These are phyloP conservation scores for Tetragnatha montana DNA, from an alignment of 2,888 invertebrate genomes.

Conservation along the genomic window DNA sequence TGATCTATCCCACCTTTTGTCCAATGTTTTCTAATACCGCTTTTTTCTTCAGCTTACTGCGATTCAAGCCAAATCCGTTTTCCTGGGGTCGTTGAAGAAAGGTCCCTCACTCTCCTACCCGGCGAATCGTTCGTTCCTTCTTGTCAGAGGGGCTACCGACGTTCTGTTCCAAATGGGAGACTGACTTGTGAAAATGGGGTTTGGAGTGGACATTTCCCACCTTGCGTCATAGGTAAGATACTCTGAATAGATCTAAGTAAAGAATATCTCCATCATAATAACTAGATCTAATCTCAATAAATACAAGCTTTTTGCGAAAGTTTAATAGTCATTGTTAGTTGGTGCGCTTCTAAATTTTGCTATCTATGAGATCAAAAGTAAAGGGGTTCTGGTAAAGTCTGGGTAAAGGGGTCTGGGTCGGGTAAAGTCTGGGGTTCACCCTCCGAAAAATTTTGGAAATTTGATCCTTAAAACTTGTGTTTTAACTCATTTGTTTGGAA, in stretches of 20 bases:
- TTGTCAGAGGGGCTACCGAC: not conserved
- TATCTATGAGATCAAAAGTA: too few species aligned
- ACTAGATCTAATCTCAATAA: not conserved
- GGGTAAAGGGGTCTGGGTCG: too few species aligned
- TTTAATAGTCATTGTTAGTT: too few species aligned
- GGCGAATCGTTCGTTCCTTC: constrained; percentile 1
- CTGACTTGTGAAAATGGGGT: not conserved
- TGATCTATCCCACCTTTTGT: too few species aligned
- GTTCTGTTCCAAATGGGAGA: not conserved
- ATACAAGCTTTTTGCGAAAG: not conserved
- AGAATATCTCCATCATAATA: not conserved
- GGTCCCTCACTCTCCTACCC: not conserved
- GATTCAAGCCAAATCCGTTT: not conserved
- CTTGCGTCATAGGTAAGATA: constrained; percentile 5
- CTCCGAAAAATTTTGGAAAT: too few species aligned
- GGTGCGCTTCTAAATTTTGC: too few species aligned
- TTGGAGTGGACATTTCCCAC: constrained; percentile 18
- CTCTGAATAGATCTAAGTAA: too few species aligned
- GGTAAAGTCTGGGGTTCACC: too few species aligned
- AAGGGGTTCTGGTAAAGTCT: too few species aligned
- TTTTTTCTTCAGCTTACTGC: constrained; percentile 2
- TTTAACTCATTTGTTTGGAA: too few species aligned
- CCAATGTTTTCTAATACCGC: too few species aligned
- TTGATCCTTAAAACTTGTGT: too few species aligned
- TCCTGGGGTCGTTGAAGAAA: not conserved